These are phyloP conservation scores for Portevinia maculata DNA, from an alignment of 2,888 invertebrate genomes.

Conservation along the genomic window DNA sequence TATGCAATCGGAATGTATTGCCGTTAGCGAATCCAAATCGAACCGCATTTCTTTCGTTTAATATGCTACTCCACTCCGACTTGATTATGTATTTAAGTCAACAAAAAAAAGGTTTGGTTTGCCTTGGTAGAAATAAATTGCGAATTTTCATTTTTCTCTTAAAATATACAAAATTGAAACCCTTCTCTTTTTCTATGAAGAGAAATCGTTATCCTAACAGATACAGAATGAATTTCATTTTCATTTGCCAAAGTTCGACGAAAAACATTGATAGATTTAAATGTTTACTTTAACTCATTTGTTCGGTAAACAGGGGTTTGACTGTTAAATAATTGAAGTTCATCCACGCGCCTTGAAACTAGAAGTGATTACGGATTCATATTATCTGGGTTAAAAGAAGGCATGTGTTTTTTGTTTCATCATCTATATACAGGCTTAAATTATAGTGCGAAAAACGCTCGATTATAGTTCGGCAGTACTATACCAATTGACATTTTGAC, in stretches of 20 bases:
- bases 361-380: background rate
- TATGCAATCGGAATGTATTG: conserved; percentile 48
- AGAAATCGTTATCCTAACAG: conserved; percentile 11
- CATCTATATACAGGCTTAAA: no score
- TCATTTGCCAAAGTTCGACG: background rate
- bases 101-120: background rate
- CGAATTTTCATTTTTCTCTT: conserved; percentile 10
- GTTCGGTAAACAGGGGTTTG: no score
- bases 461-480: no score
- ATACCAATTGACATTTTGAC: no score
- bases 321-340: no score
- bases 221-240: background rate
- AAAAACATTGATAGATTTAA: no score
- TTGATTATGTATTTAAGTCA: background rate
- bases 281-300: no score
- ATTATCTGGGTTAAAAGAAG: background rate
- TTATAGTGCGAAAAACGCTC: conserved; percentile 19
- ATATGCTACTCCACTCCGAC: conserved; percentile 13
- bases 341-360: no score
- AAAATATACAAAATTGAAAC: background rate
- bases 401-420: no score
- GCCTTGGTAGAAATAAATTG: background rate
- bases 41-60: conserved; percentile 23
- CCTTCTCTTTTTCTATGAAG: conserved; percentile 1
- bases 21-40: background rate